Percentiles rank a stretch among this genome's conserved stretches.
Conservation (phyloP, 2,888 invertebrate genomes). For the Thelaira solivaga region DNA sequence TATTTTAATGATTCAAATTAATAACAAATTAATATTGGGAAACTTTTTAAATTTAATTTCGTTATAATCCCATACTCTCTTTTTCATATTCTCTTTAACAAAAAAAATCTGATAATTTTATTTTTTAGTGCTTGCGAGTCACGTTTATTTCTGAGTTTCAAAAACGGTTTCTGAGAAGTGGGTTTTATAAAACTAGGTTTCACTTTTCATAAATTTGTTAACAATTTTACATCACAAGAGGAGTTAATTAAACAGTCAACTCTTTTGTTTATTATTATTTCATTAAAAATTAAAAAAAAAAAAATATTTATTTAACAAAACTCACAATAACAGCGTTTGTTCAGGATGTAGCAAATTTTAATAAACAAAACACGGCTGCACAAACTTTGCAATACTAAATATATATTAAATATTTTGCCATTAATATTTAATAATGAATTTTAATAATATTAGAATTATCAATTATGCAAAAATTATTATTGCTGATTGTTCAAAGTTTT, state of each 20-base stretch:
- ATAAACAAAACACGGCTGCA: conserved; percentile 28
- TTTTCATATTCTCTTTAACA: no score
- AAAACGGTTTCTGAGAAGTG: no score
- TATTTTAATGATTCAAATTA: no score
- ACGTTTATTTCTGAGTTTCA: no score
- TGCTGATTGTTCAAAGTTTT: conserved; percentile 32
- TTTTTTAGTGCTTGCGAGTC: no score
- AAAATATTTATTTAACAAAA: conserved; percentile 17
- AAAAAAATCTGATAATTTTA: no score
- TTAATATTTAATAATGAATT: conserved; percentile 24
- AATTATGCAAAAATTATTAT: conserved; percentile 9
- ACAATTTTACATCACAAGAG: conserved; percentile 25
- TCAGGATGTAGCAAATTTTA: conserved; percentile 18
- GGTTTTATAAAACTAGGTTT: no score
- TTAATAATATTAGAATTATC: conserved; percentile 11
- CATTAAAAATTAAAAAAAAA: background rate
- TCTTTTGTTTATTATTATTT: conserved; percentile 18
- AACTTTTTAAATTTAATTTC: no score
- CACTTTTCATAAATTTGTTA: no score
- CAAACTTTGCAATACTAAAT: conserved; percentile 45
- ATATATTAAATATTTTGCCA: background rate
- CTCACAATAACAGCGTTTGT: conserved; percentile 32
- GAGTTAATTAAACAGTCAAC: conserved; percentile 46
- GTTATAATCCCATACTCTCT: no score
- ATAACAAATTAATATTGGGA: no score